Evolutionary conservation across 2,113 vertebrate genomes (phyloP), one percentile per base, ranked within the genome.

Genomic region (Microcebus tavaratra): DNA sequence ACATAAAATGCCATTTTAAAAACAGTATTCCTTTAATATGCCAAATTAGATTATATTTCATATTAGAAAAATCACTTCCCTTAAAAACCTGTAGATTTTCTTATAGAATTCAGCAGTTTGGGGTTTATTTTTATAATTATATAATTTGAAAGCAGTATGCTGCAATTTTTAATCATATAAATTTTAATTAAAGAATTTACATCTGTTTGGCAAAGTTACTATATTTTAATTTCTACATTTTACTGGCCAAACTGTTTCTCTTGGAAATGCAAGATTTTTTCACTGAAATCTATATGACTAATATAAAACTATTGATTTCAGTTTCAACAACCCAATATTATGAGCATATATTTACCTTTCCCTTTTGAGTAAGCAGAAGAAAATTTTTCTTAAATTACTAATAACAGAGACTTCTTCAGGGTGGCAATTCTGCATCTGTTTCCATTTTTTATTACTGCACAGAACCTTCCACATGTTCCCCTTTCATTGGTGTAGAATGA

Each of bases 341-440:
- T 85, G 34, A 96, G 36, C 72, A 88, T n/a, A 75, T 70, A 94
- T 89, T 86, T 95, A 91, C 42, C 57, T 91, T 96, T 91, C 61
- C 34, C 34, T 88, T 65, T 42, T 87, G 79, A n/a, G 31, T 67
- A 95, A 76, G 53, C 68, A 95, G 88, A 97, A 94, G 89, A 68
- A 96, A 78, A 55, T 68, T 57, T 94, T 95, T 89, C 39, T 67
- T 79, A 84, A 95, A 95, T 97, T 86, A 96, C 73, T 93, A 97
- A 72, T 93, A 94, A 96, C 75, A 94, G 96, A 95, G 95, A 93
- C 94, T 95, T 97, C 87, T 92, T 93, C 91, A 92, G 97, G 78
- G 82, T 93, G 91, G 92, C 53, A n/a, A 88, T 98, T 97, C 97
- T 84, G 82, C 96, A 98, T 98, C 97, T 98, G 97, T 98, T 98